phyloP scores from a whole-genome alignment of 2,797 vertebrate species.

The Threskiornis aethiopicus region DNA sequence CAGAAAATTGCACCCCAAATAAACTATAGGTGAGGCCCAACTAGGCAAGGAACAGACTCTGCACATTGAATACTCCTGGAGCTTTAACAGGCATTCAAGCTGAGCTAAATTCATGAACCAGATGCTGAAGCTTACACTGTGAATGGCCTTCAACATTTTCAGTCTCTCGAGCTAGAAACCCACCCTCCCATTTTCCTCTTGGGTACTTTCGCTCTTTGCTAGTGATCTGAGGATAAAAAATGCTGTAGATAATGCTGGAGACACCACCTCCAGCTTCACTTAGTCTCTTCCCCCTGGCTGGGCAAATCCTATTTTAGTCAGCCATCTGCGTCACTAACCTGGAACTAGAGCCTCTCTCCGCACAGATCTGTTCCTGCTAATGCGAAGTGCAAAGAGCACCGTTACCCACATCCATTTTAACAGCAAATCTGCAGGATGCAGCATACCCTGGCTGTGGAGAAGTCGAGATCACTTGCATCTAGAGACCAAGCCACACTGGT shows the following conservation, averaged over 20 bases:
- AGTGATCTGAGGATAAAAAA: not conserved
- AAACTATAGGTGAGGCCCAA: not conserved
- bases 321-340: slow-evolving; percentile 16
- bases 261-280: slow-evolving; percentile 18
- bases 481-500: not conserved
- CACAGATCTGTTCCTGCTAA: slow-evolving; percentile 8
- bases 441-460: not conserved
- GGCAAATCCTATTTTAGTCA: slow-evolving; percentile 46
- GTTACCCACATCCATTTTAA: not conserved
- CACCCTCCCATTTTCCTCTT: not conserved
- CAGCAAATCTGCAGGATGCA: not conserved
- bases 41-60: not conserved
- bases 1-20: not conserved
- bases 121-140: not conserved
- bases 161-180: not conserved
- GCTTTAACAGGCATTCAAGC: not conserved
- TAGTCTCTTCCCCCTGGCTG: not conserved
- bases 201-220: not conserved
- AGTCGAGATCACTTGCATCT: not conserved
- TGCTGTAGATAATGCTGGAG: not conserved
- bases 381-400: not conserved
- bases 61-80: not conserved
- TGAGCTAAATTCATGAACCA: not conserved
- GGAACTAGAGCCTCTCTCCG: not conserved
- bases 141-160: not conserved